Conservation (phyloP, 2,113 vertebrate species). For the Terrapene triunguis region DNA sequence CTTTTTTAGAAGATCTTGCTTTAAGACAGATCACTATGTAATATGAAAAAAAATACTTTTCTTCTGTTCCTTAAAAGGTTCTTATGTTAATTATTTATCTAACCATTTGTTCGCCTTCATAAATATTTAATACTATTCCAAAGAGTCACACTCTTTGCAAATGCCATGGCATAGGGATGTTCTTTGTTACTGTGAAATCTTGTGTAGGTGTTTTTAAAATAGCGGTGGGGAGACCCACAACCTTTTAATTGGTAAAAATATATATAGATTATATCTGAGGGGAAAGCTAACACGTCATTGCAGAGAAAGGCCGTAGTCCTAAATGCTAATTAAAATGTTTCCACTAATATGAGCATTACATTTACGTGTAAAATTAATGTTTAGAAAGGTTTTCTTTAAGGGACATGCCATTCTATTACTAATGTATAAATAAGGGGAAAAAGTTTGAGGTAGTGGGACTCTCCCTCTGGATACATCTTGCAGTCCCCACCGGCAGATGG, state of each 20-base stretch:
- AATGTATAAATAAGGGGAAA: no score
- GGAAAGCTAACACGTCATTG: neutral
- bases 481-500: no score
- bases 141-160: neutral
- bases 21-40: neutral
- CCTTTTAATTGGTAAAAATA: neutral
- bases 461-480: no score
- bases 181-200: neutral
- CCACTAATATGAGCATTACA: neutral
- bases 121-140: slow-evolving; percentile 11
- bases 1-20: neutral
- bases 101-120: neutral
- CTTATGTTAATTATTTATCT: slow-evolving; percentile 26
- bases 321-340: neutral
- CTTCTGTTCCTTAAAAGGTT: neutral
- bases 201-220: neutral
- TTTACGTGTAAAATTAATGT: neutral
- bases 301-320: neutral
- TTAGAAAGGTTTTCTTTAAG: neutral
- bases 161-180: neutral
- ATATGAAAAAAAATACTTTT: neutral
- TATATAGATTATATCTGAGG: neutral
- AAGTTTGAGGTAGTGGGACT: no score
- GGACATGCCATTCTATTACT: no score
- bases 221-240: neutral